phyloP scores from a whole-genome alignment of 2,113 vertebrate species.

The Ameiurus melas region DNA sequence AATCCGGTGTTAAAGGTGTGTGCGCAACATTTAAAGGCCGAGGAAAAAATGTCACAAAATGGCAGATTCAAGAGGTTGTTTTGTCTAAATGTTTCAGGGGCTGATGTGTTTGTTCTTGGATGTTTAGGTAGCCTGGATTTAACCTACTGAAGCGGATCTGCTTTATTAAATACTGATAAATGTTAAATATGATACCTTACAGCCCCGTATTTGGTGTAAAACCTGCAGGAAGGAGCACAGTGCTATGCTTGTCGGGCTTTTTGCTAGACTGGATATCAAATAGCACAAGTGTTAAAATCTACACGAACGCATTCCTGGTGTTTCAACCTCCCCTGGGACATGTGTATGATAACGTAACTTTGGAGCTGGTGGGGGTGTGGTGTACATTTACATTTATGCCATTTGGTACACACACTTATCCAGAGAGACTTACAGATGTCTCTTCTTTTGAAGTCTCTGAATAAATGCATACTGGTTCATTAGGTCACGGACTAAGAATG shows the following conservation, averaged over 20 bases:
- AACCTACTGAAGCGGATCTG: background rate
- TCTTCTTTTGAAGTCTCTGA: too few species aligned
- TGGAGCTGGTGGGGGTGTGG: background rate
- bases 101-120: slow-evolving; percentile 14
- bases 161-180: background rate
- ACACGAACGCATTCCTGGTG: background rate
- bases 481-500: too few species aligned
- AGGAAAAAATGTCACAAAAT: slow-evolving; percentile 37
- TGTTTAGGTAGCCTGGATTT: background rate
- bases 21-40: slow-evolving; percentile 21
- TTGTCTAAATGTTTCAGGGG: slow-evolving; percentile 3
- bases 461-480: too few species aligned
- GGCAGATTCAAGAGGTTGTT: too few species aligned
- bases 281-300: background rate
- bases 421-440: too few species aligned
- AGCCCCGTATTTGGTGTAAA: background rate
- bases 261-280: background rate
- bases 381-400: too few species aligned
- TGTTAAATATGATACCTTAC: background rate
- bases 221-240: background rate
- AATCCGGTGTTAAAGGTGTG: background rate
- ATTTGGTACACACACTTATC: too few species aligned
- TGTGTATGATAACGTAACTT: background rate
- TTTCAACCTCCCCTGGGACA: background rate
- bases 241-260: background rate